These are phyloP conservation scores for Morone saxatilis DNA, from an alignment of 2,113 vertebrate species.

Conservation along the genomic window DNA sequence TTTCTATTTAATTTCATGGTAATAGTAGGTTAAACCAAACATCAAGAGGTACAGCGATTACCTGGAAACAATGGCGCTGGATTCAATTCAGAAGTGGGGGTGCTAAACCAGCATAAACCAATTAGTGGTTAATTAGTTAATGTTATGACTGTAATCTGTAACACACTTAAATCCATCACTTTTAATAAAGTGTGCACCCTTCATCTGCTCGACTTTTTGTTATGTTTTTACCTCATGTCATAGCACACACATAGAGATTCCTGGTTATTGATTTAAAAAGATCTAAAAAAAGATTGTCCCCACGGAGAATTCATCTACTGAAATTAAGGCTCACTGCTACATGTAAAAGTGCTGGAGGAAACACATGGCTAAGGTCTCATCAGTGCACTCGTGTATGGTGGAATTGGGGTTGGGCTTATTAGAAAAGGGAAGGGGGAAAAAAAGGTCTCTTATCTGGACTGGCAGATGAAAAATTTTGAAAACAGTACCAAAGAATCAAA, in stretches of 20 bases:
- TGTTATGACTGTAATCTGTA: no score
- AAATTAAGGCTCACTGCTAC: neutral
- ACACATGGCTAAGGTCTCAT: neutral
- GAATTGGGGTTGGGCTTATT: neutral
- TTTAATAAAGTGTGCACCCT: neutral
- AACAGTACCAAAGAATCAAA: constrained; percentile 32
- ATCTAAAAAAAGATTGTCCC: no score
- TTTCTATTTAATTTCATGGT: no score
- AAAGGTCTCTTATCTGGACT: neutral
- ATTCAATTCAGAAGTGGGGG: no score
- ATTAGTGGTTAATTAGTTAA: no score
- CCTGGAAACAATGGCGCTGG: no score
- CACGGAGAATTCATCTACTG: neutral
- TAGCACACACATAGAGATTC: neutral
- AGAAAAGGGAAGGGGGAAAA: neutral
- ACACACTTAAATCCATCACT: no score
- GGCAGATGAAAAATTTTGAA: constrained; percentile 4
- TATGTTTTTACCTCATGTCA: neutral
- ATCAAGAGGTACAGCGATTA: no score
- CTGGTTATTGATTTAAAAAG: neutral
- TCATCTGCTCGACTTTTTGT: neutral
- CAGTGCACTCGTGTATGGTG: neutral
- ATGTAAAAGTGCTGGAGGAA: neutral
- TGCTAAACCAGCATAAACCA: no score
- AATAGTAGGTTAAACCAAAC: no score